A percentile compares a stretch with the other conserved stretches of the same genome.
phyloP scores from a whole-genome alignment of 2,797 vertebrate genomes.

The Tragopan temminckii region DNA sequence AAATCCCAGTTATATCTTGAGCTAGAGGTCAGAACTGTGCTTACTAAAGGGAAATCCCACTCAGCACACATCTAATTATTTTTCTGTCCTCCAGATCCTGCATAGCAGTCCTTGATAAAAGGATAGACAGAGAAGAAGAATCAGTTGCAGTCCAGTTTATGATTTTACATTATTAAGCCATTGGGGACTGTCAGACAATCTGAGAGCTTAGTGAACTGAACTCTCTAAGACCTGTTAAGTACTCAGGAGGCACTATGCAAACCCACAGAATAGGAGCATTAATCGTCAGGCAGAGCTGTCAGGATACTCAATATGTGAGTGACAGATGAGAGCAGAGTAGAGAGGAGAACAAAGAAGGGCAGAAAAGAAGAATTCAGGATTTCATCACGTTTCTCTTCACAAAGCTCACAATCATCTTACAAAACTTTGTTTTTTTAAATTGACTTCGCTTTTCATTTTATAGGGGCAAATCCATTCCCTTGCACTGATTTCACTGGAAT shows the following conservation, averaged over 20 bases:
- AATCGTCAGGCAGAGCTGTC: constrained; percentile 41
- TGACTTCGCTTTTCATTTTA: background rate
- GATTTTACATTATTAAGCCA: constrained; percentile 67
- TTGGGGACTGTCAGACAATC: constrained; percentile 49
- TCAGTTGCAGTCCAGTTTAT: background rate
- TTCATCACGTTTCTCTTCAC: background rate
- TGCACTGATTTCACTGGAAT: constrained; percentile 40
- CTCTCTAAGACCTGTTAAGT: constrained; percentile 63
- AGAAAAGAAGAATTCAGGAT: background rate
- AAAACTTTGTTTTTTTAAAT: background rate
- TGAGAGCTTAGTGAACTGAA: constrained; percentile 61
- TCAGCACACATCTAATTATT: constrained; percentile 38
- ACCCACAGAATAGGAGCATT: constrained; percentile 52
- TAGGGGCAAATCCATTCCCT: background rate
- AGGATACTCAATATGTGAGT: constrained; percentile 34
- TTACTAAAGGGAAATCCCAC: constrained; percentile 49
- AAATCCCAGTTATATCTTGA: background rate
- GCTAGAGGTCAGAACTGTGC: background rate
- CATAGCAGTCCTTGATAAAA: constrained; percentile 5
- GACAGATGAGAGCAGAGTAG: background rate
- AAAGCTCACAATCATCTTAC: background rate
- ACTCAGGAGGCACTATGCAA: constrained; percentile 58
- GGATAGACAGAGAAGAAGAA: constrained; percentile 17
- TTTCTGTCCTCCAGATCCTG: background rate
- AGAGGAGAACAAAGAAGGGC: background rate